Evolutionary conservation across 2,888 invertebrate genomes (phyloP), one percentile per base, ranked within the genome.

Genomic region (Drosophila lutescens): DNA sequence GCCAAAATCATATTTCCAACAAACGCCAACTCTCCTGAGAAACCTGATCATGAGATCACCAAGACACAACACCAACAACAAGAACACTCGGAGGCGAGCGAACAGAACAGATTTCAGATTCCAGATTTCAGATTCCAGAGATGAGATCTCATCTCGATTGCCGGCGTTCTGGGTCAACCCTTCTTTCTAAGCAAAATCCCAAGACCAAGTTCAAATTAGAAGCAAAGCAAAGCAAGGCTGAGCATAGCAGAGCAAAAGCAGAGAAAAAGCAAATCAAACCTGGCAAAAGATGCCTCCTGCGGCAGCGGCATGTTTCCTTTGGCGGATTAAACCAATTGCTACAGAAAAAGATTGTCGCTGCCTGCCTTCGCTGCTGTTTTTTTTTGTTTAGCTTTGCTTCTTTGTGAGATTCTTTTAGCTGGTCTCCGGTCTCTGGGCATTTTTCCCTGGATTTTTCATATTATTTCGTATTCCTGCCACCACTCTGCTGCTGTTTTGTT

Each of bases 271-370:
- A 34, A 36, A 17, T 15, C 26, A 10, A 47, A 30, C 26, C 46
- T 47, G 46, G 46, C 46, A 13, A 47, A 30, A 58, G 59, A 44
- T 49, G 57, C 44, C 55, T 65, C 65, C 69, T 60, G 72, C 44
- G 56, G 61, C 68, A 54, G 85, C 79, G 80, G 83, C 84, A 81
- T 83, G 86, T 87, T 84, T 87, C 72, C 87, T 85, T 82, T 85
- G 73, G 32, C 73, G 80, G 86, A 82, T 85, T 85, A 85, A 69
- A 63, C 56, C 66, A 69, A 74, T 63, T 77, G 81, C 79, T 68
- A 80, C 84, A 83, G 80, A 75, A 82, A 80, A 78, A 76, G 69
- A 85, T 82, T 74, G 34, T 60, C 72, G 17, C 50, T 43, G 32
- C 41, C 34, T 36, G 17, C 49, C 17, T 17, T 17, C 15, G 44